Percentiles rank a stretch among this genome's conserved stretches.
These are phyloP conservation scores for Eledona agricola DNA, from an alignment of 2,888 invertebrate genomes.

Conservation along the genomic window DNA sequence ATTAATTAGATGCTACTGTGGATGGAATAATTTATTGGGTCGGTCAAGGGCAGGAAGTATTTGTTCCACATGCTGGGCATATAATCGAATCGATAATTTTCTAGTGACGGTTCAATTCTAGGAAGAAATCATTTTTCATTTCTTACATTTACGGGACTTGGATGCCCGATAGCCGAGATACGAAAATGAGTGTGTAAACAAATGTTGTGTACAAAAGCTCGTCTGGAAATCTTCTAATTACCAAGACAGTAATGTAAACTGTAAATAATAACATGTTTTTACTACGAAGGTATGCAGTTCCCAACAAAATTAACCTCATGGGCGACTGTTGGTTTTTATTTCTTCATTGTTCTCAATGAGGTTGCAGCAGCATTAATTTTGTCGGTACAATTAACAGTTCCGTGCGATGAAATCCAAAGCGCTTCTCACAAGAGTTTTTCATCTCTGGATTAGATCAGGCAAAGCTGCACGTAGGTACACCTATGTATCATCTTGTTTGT, in stretches of 20 bases:
- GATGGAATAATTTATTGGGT: slow-evolving; percentile 35
- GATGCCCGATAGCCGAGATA: neutral
- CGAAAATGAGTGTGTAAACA: slow-evolving; percentile 12
- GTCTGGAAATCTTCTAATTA: slow-evolving; percentile 18
- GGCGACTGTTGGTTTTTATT: slow-evolving; percentile 2
- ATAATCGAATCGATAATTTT: slow-evolving; percentile 13
- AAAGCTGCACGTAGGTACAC: too few relatives aligned
- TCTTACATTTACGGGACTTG: neutral
- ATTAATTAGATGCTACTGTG: slow-evolving; percentile 37
- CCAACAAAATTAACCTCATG: slow-evolving; percentile 13
- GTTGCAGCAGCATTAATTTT: slow-evolving; percentile 6
- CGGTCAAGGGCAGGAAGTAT: slow-evolving; percentile 33
- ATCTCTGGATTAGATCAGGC: too few relatives aligned
- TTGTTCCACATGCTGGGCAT: slow-evolving; percentile 21
- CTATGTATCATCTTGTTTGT: too few relatives aligned
- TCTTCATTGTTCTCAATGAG: slow-evolving; percentile 3
- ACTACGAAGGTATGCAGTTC: slow-evolving; percentile 10
- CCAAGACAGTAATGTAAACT: slow-evolving; percentile 19
- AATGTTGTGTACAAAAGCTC: slow-evolving; percentile 12
- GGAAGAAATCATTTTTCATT: too few relatives aligned
- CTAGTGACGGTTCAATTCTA: too few relatives aligned
- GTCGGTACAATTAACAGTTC: neutral
- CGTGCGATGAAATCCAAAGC: slow-evolving; percentile 1
- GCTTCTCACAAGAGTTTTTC: neutral
- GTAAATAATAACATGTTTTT: slow-evolving; percentile 23